These are phyloP conservation scores for Elegia similella DNA, from an alignment of 2,888 invertebrate species.

Conservation along the genomic window DNA sequence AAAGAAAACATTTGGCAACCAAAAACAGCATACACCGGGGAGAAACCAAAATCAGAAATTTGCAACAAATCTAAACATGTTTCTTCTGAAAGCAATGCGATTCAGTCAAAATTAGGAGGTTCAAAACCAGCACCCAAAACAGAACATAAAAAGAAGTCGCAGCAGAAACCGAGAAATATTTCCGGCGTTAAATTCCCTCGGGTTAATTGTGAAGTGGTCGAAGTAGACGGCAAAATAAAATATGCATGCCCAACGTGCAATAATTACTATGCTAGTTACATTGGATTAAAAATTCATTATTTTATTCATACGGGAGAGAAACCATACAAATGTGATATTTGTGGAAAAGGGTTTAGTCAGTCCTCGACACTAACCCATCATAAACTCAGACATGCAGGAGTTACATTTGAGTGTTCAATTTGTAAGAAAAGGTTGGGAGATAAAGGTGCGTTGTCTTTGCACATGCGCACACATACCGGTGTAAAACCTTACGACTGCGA, in stretches of 20 bases:
- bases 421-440: neutral
- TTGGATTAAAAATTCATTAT: slow-evolving; percentile 10
- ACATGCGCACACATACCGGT: slow-evolving; percentile 31
- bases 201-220: no score
- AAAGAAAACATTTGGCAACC: slow-evolving; percentile 17
- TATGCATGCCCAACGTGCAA: slow-evolving; percentile 25
- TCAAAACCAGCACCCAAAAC: neutral
- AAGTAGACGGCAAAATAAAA: slow-evolving; percentile 3
- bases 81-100: neutral
- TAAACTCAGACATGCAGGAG: neutral
- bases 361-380: neutral
- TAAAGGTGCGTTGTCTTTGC: neutral
- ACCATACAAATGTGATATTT: slow-evolving; percentile 33
- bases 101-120: slow-evolving; percentile 8
- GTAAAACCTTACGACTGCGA: slow-evolving; percentile 34
- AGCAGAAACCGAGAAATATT: slow-evolving; percentile 11
- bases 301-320: slow-evolving; percentile 31
- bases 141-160: slow-evolving; percentile 15
- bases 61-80: slow-evolving; percentile 3
- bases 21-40: slow-evolving; percentile 6
- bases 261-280: slow-evolving; percentile 12
- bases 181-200: no score
- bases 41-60: slow-evolving; percentile 19
- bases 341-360: slow-evolving; percentile 26
- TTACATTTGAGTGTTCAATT: neutral